Conservation (phyloP, 2,888 invertebrate species). For the Limnephilus rhombicus region DNA sequence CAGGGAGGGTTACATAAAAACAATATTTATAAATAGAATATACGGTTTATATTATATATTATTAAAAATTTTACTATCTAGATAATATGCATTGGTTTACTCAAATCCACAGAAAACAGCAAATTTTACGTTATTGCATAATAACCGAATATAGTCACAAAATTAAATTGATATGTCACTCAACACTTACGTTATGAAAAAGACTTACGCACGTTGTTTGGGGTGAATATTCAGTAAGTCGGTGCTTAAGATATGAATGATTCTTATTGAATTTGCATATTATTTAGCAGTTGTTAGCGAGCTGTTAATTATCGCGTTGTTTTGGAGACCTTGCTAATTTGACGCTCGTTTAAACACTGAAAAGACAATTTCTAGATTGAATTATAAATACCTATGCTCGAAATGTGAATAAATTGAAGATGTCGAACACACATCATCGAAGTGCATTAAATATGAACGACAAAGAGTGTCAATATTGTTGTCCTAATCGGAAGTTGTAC, state of each 20-base stretch:
- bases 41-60: too few species aligned
- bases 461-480: too few species aligned
- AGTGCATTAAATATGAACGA: too few species aligned
- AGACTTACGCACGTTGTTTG: not conserved
- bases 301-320: not conserved
- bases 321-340: not conserved
- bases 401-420: too few species aligned
- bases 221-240: not conserved
- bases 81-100: too few species aligned
- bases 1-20: too few species aligned
- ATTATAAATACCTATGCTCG: too few species aligned
- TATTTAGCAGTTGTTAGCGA: not conserved
- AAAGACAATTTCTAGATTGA: not conserved
- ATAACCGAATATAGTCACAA: not conserved
- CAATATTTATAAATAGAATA: too few species aligned
- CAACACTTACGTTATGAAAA: not conserved
- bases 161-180: not conserved
- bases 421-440: too few species aligned
- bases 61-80: too few species aligned
- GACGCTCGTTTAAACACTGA: not conserved
- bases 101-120: too few species aligned
- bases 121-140: not conserved
- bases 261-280: not conserved
- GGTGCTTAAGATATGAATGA: not conserved
- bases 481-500: too few species aligned